These are phyloP conservation scores for Synergus japonicus DNA, from an alignment of 2,888 invertebrate genomes.

Conservation along the genomic window DNA sequence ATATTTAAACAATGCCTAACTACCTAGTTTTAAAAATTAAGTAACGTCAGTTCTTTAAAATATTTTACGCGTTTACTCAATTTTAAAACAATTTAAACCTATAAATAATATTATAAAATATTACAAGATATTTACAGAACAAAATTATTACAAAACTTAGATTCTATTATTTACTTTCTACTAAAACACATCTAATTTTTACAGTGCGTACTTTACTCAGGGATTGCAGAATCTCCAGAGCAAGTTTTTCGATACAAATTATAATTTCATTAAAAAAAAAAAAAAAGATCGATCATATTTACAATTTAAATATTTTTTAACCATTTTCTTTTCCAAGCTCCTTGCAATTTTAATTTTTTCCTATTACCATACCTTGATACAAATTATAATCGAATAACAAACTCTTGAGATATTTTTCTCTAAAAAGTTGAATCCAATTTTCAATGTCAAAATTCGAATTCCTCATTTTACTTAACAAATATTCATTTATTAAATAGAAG, in stretches of 20 bases:
- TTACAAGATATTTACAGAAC: not conserved
- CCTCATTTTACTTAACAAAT: too few relatives aligned
- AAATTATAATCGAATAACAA: not conserved
- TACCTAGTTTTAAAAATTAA: not conserved
- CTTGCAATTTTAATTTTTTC: not conserved
- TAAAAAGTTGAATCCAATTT: not conserved
- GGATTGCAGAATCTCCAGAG: not conserved
- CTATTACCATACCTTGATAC: too few relatives aligned
- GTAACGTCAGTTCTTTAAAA: not conserved
- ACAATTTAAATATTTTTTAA: not conserved
- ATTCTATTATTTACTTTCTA: conserved; percentile 4
- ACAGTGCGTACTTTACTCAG: not conserved
- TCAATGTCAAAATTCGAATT: too few relatives aligned
- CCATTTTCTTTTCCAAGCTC: not conserved
- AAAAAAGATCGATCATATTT: not conserved
- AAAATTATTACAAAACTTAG: not conserved
- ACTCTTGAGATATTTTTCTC: not conserved
- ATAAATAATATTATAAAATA: not conserved
- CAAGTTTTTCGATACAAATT: not conserved
- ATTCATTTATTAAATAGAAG: too few relatives aligned
- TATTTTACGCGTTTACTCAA: not conserved
- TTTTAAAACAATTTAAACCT: not conserved
- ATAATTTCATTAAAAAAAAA: not conserved
- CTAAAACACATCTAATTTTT: conserved; percentile 13
- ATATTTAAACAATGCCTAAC: not conserved